Conservation (phyloP, 1,140 invertebrate genomes). For the Lordiphosa clarofinis region DNA sequence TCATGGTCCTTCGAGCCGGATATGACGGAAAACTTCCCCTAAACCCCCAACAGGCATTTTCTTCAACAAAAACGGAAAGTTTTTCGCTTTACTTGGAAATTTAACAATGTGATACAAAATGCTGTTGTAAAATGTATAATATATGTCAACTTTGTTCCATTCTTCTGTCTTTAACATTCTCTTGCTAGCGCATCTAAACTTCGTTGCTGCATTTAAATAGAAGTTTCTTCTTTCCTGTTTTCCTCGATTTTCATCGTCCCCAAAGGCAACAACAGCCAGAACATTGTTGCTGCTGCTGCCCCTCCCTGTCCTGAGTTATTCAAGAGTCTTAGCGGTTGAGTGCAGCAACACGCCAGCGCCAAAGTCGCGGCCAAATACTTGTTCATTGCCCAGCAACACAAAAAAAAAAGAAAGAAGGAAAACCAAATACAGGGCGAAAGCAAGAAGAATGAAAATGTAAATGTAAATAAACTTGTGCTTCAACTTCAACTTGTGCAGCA, state of each 20-base stretch:
- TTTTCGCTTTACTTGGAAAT: too few relatives aligned
- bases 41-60: too few relatives aligned
- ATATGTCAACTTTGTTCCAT: too few relatives aligned
- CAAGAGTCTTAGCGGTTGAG: slow-evolving; percentile 36
- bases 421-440: slow-evolving; percentile 6
- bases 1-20: too few relatives aligned
- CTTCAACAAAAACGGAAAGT: too few relatives aligned
- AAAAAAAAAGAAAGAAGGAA: slow-evolving; percentile 8
- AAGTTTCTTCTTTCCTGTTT: too few relatives aligned
- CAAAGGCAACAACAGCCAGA: neutral
- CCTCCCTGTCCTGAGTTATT: slow-evolving; percentile 27
- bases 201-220: too few relatives aligned
- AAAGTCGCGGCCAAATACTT: slow-evolving; percentile 10
- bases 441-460: slow-evolving; percentile 24
- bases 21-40: too few relatives aligned
- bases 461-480: slow-evolving; percentile 54
- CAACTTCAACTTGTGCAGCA: slow-evolving; percentile 32
- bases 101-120: too few relatives aligned
- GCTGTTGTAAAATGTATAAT: too few relatives aligned
- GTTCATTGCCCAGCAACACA: slow-evolving; percentile 1
- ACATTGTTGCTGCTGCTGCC: slow-evolving; percentile 2
- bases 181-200: too few relatives aligned
- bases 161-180: too few relatives aligned
- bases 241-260: neutral
- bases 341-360: slow-evolving; percentile 6